phyloP scores from a whole-genome alignment of 2,797 vertebrate genomes.

The Dicrostonyx torquatus region DNA sequence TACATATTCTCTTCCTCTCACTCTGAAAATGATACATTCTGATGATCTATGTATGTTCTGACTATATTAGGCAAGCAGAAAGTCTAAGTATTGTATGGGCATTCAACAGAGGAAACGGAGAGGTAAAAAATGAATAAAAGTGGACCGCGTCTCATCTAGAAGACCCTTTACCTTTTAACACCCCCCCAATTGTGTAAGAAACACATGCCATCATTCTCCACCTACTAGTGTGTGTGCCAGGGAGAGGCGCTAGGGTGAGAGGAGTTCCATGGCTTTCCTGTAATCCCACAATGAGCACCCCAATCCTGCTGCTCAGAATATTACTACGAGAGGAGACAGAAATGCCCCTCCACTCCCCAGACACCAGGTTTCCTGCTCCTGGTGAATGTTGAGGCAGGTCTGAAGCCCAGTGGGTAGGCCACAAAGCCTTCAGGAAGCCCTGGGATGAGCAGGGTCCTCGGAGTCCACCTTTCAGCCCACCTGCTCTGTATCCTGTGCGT shows the following conservation, averaged over 20 bases:
- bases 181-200: neutral
- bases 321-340: neutral
- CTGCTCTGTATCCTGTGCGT: neutral
- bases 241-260: neutral
- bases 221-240: neutral
- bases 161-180: neutral
- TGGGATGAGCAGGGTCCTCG: neutral
- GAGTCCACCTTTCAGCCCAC: neutral
- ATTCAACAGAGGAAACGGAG: neutral
- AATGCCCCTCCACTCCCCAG: neutral
- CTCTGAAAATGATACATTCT: neutral
- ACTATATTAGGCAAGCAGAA: neutral
- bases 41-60: neutral
- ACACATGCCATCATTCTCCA: neutral
- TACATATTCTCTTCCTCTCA: neutral
- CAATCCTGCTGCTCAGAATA: neutral
- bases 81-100: neutral
- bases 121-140: neutral
- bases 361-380: neutral
- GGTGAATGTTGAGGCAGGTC: conserved; percentile 20
- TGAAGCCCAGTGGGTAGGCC: neutral
- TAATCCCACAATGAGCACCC: neutral
- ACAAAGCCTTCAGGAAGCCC: neutral
- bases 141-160: neutral
- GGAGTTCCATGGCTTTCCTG: neutral